Evolutionary conservation across 2,888 invertebrate genomes (phyloP), one percentile per base, ranked within the genome.

Genomic region (Drosophila tanythrix): DNA sequence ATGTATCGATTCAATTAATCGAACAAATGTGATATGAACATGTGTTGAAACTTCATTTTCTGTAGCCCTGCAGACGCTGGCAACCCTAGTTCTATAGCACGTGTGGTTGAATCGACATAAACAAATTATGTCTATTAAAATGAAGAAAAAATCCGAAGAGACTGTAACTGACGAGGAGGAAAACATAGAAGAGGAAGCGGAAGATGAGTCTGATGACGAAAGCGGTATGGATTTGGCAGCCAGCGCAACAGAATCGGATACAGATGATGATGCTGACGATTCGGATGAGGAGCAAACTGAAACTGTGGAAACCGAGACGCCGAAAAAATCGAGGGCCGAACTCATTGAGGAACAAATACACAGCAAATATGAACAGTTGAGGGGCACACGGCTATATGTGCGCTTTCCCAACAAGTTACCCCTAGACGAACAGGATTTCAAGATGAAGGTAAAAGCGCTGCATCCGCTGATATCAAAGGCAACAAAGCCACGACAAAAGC

Each of bases 381-480:
- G 83, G n/a, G 92, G 92, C 2, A 91, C 82, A 4, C 92, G 92
- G 13, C 73, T 92, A 0, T 92, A 82, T 56, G 77, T 93, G 5
- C 86, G 91, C 4, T 92, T 92, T 38, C 91, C 91, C 2, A 70
- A 85, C 2, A 92, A 91, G 60, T 48, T 92, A 2, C 92, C 92
- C 0, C 48, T 79, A 8, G 85, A 89, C 18, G 57, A 79, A 2
- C 56, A 74, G 4, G 90, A 90, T 10, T 91, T 93, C 27, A 71
- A 91, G 10, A 18, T 66, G 1, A 78, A 85, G 56, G 82, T 82
- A 0, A 90, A 88, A 50, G 35, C 83, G 0, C 60, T 93, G 0
- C 90, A 92, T 6, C 70, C 85, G 0, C 57, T 92, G 35, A 82
- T 92, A 21, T 50, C 79, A 0, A 87, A 76, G 8, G 86, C 82